phyloP scores from a whole-genome alignment of 2,113 vertebrate species.

The Raphicerus campestris region DNA sequence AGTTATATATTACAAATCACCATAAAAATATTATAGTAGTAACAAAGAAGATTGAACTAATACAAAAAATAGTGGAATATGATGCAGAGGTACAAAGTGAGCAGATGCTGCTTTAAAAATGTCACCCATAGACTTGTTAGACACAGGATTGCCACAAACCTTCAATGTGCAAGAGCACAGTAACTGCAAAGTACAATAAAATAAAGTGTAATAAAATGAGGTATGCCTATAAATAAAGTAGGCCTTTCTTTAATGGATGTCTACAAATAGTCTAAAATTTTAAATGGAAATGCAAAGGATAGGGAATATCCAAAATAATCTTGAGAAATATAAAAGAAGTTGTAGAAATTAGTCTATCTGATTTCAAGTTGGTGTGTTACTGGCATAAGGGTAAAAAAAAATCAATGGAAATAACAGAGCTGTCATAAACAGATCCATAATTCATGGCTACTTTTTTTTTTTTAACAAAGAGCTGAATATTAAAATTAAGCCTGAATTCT shows the following conservation, averaged over 20 bases:
- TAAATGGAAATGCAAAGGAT: not conserved
- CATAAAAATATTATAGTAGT: not conserved
- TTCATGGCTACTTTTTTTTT: not conserved
- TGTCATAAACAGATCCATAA: not conserved
- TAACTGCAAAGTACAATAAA: not conserved
- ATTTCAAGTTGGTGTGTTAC: not conserved
- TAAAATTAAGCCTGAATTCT: not conserved
- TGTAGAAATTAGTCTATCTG: not conserved
- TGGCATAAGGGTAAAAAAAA: not conserved
- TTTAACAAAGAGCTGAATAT: not conserved
- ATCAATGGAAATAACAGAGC: not conserved
- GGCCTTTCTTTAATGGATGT: not conserved
- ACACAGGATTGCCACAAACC: not conserved
- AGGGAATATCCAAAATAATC: not conserved
- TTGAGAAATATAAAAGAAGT: not conserved
- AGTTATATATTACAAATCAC: not conserved
- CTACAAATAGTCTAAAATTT: not conserved
- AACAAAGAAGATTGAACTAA: not conserved
- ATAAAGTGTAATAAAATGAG: not conserved
- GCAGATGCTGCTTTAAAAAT: not conserved
- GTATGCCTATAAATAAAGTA: not conserved
- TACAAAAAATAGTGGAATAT: not conserved
- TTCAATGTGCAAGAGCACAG: not conserved
- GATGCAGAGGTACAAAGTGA: not conserved
- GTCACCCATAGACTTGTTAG: not conserved